Percentiles rank a stretch among this genome's conserved stretches.
These are phyloP conservation scores for Tetrapedia diversipes DNA, from an alignment of 2,888 invertebrate genomes.

Conservation along the genomic window DNA sequence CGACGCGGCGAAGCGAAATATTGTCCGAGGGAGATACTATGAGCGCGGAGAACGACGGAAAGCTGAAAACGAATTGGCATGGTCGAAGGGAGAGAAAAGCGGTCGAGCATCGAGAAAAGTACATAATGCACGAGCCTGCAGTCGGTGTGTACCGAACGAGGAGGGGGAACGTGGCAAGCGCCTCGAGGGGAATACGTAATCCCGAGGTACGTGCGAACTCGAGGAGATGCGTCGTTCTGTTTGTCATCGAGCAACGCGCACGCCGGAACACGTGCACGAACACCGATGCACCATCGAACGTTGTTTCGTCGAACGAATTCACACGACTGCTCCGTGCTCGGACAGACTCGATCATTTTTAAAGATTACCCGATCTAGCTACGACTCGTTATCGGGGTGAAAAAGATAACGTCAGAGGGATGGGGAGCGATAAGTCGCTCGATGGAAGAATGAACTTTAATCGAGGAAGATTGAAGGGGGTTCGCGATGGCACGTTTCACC, in stretches of 20 bases:
- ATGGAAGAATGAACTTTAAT: conserved; percentile 19
- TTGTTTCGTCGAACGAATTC: no score
- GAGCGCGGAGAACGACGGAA: not conserved
- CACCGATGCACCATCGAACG: no score
- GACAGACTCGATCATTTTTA: no score
- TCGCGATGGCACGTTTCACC: not conserved
- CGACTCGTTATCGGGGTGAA: not conserved
- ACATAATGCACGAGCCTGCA: not conserved
- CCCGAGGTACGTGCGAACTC: no score
- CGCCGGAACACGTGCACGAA: no score
- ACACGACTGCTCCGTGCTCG: no score
- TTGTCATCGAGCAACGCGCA: no score
- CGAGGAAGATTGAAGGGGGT: conserved; percentile 24
- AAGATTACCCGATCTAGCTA: no score
- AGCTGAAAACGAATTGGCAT: no score
- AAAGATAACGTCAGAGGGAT: not conserved
- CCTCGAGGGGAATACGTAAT: conserved; percentile 14
- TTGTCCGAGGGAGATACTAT: no score
- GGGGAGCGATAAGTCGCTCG: not conserved
- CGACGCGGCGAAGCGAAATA: not conserved
- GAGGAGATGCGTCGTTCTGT: no score
- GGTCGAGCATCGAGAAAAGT: not conserved
- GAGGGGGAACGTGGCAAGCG: not conserved
- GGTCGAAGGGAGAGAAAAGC: not conserved
- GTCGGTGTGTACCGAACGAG: not conserved